Evolutionary conservation across 2,113 vertebrate species (phyloP).

Genomic region (human): DNA sequence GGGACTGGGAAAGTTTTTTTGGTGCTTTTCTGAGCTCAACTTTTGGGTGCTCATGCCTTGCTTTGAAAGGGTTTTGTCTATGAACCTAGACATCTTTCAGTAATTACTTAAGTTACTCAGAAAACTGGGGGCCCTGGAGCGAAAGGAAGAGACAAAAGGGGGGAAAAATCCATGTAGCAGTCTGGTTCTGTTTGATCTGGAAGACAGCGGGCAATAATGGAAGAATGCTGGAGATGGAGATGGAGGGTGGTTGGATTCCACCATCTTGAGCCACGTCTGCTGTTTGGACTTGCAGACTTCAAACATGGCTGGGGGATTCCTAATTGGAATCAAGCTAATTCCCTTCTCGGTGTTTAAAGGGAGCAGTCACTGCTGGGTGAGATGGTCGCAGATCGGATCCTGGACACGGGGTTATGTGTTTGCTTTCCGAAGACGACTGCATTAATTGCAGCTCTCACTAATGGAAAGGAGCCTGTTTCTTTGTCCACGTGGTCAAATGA

Average conservation of each 20-base stretch:
- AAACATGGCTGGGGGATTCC: constrained; percentile 77
- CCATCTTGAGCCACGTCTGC: constrained; percentile 35
- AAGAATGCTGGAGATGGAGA: background rate
- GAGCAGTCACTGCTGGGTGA: background rate
- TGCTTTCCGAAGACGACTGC: background rate
- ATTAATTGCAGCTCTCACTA: constrained; percentile 23
- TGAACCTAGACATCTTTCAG: constrained; percentile 61
- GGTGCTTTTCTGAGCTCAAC: constrained; percentile 10
- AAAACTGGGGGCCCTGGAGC: background rate
- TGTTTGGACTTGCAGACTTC: constrained; percentile 77
- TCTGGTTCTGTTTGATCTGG: constrained; percentile 64
- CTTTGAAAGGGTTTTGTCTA: constrained; percentile 66
- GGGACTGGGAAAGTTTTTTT: background rate
- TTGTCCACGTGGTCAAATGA: background rate
- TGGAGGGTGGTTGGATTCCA: constrained; percentile 54
- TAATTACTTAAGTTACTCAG: constrained; percentile 54
- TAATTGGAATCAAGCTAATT: constrained; percentile 85
- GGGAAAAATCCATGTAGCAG: background rate
- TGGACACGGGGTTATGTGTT: background rate
- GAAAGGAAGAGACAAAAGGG: constrained; percentile 61
- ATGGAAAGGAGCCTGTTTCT: background rate
- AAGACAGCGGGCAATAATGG: constrained; percentile 27
- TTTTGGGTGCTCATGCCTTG: constrained; percentile 25
- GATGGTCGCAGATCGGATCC: constrained; percentile 58
- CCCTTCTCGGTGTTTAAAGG: constrained; percentile 70